Evolutionary conservation across 2,113 vertebrate genomes (phyloP).

Genomic region (Phrynocephalus versicolor): DNA sequence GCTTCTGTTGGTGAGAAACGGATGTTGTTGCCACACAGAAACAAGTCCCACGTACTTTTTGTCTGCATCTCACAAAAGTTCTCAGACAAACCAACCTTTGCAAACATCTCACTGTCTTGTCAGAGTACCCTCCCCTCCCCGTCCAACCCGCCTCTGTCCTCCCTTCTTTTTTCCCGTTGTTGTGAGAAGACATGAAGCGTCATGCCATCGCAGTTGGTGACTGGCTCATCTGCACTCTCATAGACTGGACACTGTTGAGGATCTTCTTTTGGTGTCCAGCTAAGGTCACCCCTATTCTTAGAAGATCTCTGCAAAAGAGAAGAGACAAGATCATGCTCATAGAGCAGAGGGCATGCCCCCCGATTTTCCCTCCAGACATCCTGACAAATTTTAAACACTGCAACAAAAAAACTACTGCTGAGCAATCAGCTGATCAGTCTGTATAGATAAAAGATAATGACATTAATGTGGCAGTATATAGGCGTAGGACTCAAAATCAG

Average conservation of each 20-base stretch:
- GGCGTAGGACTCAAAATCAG: neutral
- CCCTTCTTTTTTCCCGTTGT: conserved; percentile 67
- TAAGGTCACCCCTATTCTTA: conserved; percentile 98
- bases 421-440: neutral
- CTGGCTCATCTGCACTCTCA: conserved; percentile 96
- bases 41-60: conserved; percentile 57
- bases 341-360: neutral
- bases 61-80: conserved; percentile 34
- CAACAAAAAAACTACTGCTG: neutral
- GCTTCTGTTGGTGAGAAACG: conserved; percentile 72
- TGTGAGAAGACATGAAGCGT: conserved; percentile 61
- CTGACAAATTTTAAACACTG: conserved; percentile 9
- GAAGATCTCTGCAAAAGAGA: conserved; percentile 86
- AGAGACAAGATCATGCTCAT: neutral
- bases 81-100: conserved; percentile 52
- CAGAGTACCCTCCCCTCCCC: conserved; percentile 52
- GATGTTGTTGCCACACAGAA: conserved; percentile 55
- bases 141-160: conserved; percentile 43
- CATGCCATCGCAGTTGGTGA: conserved; percentile 92
- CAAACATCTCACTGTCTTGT: conserved; percentile 47
- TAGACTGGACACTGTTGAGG: conserved; percentile 94
- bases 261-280: conserved; percentile 99
- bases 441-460: neutral
- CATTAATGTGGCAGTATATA: neutral
- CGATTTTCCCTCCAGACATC: neutral